These are phyloP conservation scores for Eutolmus rufibarbis DNA, from an alignment of 2,888 invertebrate species.

Conservation along the genomic window DNA sequence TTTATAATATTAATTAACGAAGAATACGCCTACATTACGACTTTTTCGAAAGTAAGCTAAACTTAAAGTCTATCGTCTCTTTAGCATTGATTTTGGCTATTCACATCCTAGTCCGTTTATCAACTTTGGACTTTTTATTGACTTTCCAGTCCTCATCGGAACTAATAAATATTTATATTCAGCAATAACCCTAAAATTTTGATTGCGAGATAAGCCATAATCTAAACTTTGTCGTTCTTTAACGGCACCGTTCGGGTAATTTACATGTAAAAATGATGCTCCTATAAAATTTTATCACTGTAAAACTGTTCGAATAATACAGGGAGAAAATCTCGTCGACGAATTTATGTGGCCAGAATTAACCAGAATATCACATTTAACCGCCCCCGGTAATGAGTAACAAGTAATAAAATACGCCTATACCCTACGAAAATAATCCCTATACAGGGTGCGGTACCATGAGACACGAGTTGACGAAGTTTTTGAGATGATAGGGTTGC, in stretches of 20 bases:
- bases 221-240: neutral
- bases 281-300: constrained; percentile 27
- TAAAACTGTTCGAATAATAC: neutral
- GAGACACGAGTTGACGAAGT: neutral
- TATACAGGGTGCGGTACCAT: neutral
- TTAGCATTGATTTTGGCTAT: neutral
- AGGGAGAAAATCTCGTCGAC: neutral
- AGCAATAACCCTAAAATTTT: neutral
- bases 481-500: neutral
- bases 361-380: constrained; percentile 1
- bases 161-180: neutral
- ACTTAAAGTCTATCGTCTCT: too few species aligned
- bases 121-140: neutral
- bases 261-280: constrained; percentile 10
- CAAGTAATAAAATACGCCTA: neutral
- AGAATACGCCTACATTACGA: too few species aligned
- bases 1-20: too few species aligned
- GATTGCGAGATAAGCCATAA: constrained; percentile 8
- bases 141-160: neutral
- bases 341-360: neutral
- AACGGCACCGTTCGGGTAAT: neutral
- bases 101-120: neutral
- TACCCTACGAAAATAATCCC: neutral
- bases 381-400: neutral
- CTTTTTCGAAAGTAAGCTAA: too few species aligned